These are phyloP conservation scores for Cepphus grylle DNA, from an alignment of 2,113 vertebrate genomes.

Conservation along the genomic window DNA sequence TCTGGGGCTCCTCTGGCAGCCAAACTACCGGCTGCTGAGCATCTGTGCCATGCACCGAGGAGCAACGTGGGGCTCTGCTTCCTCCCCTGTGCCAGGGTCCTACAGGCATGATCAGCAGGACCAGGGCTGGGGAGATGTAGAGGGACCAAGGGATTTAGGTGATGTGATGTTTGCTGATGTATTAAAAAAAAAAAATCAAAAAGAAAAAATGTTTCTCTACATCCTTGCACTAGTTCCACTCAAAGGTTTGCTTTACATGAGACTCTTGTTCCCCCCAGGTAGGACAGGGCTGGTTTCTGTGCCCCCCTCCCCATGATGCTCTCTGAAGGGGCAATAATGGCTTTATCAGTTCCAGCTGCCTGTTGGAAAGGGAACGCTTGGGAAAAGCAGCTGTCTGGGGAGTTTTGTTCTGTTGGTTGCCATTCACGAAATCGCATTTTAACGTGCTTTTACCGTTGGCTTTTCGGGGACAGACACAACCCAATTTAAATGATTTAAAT, in stretches of 20 bases:
- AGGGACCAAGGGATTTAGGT: background rate
- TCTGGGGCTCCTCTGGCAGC: background rate
- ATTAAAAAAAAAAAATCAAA: too few relatives aligned
- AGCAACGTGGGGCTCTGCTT: background rate
- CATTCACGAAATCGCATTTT: background rate
- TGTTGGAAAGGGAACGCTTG: background rate
- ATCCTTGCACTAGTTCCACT: background rate
- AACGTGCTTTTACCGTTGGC: fast-evolving
- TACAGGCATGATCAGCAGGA: background rate
- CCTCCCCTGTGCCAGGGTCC: background rate
- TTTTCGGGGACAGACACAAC: background rate
- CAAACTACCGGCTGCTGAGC: background rate
- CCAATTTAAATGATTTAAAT: background rate
- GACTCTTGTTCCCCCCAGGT: background rate
- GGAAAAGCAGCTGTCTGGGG: background rate
- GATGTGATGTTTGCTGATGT: background rate
- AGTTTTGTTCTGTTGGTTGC: background rate
- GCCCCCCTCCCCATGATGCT: fast-evolving
- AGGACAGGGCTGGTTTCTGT: background rate
- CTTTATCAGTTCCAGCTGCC: constrained; percentile 21
- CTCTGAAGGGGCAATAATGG: background rate
- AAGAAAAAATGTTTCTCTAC: background rate
- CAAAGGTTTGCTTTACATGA: background rate
- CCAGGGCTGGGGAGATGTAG: background rate
- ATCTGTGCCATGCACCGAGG: background rate